Conservation (phyloP, 2,888 invertebrate species). For the Hyalella azteca region DNA sequence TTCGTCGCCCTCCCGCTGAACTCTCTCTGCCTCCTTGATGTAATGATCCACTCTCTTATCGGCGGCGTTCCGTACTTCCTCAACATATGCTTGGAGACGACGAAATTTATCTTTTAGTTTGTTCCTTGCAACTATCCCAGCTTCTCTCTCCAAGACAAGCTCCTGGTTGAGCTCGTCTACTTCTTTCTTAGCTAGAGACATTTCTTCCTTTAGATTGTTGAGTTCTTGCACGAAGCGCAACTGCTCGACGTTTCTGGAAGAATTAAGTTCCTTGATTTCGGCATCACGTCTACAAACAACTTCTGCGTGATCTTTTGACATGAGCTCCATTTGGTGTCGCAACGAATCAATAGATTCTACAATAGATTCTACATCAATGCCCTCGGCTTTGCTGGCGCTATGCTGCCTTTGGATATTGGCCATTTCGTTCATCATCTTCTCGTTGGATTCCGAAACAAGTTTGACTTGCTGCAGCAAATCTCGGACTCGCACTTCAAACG, state of each 20-base stretch:
- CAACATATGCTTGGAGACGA: slow-evolving; percentile 3
- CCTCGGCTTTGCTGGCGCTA: neutral
- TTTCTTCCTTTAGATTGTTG: neutral
- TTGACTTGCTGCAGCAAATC: neutral
- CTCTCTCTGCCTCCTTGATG: neutral
- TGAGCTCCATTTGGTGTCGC: neutral
- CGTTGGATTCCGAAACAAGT: neutral
- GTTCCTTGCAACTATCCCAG: slow-evolving; percentile 5
- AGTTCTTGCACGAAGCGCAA: neutral
- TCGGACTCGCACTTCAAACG: neutral
- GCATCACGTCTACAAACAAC: slow-evolving; percentile 39
- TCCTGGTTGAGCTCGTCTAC: neutral
- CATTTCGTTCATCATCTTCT: neutral
- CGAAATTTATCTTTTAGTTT: slow-evolving; percentile 16
- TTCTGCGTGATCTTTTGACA: neutral
- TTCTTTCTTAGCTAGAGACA: slow-evolving; percentile 11
- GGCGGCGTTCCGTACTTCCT: neutral
- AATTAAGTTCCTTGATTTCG: slow-evolving; percentile 36
- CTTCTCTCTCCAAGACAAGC: slow-evolving; percentile 18
- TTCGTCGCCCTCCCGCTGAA: neutral
- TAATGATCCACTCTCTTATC: slow-evolving; percentile 1
- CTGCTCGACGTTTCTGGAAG: neutral
- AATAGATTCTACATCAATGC: neutral
- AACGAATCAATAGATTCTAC: neutral
- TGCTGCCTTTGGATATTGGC: neutral